Percentiles rank a stretch among this genome's conserved stretches.
These are phyloP conservation scores for Drosophila stalkeri DNA, from an alignment of 2,888 invertebrate species.

Conservation along the genomic window DNA sequence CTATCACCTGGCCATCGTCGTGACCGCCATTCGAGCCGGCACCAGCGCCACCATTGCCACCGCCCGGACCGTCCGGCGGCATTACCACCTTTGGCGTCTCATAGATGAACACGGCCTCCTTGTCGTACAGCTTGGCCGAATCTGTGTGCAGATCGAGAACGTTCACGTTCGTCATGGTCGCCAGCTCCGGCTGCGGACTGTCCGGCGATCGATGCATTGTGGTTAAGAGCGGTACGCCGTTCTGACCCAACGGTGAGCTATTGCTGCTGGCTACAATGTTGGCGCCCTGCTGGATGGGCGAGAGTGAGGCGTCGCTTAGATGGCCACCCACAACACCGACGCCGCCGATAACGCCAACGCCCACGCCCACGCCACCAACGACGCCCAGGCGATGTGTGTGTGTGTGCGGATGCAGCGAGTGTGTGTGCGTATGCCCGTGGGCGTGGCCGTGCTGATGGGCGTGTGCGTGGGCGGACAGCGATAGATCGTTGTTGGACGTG, in stretches of 20 bases:
- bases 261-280: constrained; percentile 75
- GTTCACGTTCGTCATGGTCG: constrained; percentile 95
- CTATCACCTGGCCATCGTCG: constrained; percentile 84
- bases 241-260: constrained; percentile 76
- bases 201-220: constrained; percentile 86
- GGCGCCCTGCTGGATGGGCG: constrained; percentile 71
- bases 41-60: constrained; percentile 3
- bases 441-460: constrained; percentile 53
- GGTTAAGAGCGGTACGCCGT: constrained; percentile 83
- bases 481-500: constrained; percentile 83
- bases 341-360: constrained; percentile 52
- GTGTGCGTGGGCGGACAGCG: constrained; percentile 68
- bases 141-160: constrained; percentile 89
- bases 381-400: constrained; percentile 56
- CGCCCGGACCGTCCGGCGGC: constrained; percentile 62
- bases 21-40: constrained; percentile 56
- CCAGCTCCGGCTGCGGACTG: constrained; percentile 90
- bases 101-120: constrained; percentile 85
- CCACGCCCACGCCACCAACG: constrained; percentile 63
- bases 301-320: constrained; percentile 70
- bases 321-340: constrained; percentile 64
- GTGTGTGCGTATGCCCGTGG: constrained; percentile 53
- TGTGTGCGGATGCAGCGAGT: constrained; percentile 45
- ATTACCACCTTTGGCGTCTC: constrained; percentile 84
- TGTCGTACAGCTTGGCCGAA: constrained; percentile 84